phyloP scores from a whole-genome alignment of 30 jellyfish, hydroid and myxozoan species.

The Sanderia malayensis region DNA sequence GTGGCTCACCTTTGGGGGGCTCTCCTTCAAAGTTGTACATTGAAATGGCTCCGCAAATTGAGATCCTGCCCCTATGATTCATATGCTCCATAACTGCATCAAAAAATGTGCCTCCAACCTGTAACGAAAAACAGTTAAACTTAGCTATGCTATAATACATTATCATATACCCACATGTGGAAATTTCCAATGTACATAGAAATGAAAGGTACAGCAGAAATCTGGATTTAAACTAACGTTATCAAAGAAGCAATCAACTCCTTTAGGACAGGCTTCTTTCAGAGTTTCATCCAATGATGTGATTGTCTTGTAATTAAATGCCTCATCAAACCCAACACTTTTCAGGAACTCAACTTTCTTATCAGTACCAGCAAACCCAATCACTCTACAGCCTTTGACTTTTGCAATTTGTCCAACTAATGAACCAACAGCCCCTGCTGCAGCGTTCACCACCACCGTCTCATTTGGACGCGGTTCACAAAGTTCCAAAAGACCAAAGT shows the following conservation, averaged over 20 bases:
- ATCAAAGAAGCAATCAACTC: slow-evolving; percentile 90
- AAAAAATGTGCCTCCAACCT: slow-evolving; percentile 87
- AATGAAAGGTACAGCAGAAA: too few species aligned
- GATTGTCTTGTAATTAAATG: slow-evolving; percentile 71
- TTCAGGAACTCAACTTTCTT: slow-evolving; percentile 70
- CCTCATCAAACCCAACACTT: slow-evolving; percentile 84
- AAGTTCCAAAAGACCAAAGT: slow-evolving; percentile 74
- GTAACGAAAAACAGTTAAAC: too few species aligned
- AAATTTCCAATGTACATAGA: too few species aligned
- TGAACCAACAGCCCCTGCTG: slow-evolving; percentile 95
- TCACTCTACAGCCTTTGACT: slow-evolving; percentile 78
- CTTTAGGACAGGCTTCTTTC: slow-evolving; percentile 78
- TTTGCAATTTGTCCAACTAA: slow-evolving; percentile 93
- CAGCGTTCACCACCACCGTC: slow-evolving; percentile 80
- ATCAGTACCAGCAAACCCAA: slow-evolving; percentile 91
- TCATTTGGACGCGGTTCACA: slow-evolving; percentile 82
- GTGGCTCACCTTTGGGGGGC: slow-evolving; percentile 67
- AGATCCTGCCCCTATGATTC: slow-evolving; percentile 75
- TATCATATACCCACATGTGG: too few species aligned
- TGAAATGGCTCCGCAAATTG: slow-evolving; percentile 78
- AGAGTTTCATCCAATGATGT: slow-evolving; percentile 54
- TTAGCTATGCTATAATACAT: too few species aligned
- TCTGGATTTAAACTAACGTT: slow-evolving; percentile 68
- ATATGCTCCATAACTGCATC: slow-evolving; percentile 69
- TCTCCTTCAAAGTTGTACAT: slow-evolving; percentile 54